These are phyloP conservation scores for Lepus europaeus DNA, from an alignment of 2,113 vertebrate species.

Conservation along the genomic window DNA sequence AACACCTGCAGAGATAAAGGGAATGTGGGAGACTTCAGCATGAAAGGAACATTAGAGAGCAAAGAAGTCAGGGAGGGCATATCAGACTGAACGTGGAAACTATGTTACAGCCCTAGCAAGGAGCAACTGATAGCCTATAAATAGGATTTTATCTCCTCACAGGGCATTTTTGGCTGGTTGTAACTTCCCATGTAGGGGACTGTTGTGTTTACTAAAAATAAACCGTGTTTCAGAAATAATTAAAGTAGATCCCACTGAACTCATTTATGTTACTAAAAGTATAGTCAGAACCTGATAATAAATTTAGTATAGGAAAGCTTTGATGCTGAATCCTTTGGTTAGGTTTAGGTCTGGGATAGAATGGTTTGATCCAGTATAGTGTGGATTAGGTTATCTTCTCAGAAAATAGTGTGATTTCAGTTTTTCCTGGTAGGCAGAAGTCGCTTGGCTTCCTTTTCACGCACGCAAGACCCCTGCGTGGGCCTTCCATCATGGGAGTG, in stretches of 20 bases:
- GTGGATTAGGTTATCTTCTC: conserved; percentile 13
- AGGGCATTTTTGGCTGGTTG: conserved; percentile 77
- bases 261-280: conserved; percentile 72
- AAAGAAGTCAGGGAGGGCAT: conserved; percentile 77
- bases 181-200: conserved; percentile 76
- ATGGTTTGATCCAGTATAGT: not conserved
- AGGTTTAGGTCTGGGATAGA: not conserved
- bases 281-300: conserved; percentile 54
- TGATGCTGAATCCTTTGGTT: not conserved
- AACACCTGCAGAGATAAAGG: conserved; percentile 63
- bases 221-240: conserved; percentile 68
- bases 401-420: not conserved
- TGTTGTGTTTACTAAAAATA: conserved; percentile 82
- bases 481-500: too few relatives aligned
- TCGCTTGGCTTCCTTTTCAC: not conserved
- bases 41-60: conserved; percentile 64
- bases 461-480: not conserved
- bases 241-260: conserved; percentile 62
- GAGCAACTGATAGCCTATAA: conserved; percentile 83
- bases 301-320: conserved; percentile 37
- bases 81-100: conserved; percentile 81
- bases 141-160: conserved; percentile 80
- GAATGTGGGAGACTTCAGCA: conserved; percentile 63
- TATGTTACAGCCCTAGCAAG: conserved; percentile 77
- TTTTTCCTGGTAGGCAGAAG: not conserved